Percentiles rank a stretch among this genome's conserved stretches.
These are phyloP conservation scores for Pseudomyrmex gracilis DNA, from an alignment of 1,140 invertebrate species.

Conservation along the genomic window DNA sequence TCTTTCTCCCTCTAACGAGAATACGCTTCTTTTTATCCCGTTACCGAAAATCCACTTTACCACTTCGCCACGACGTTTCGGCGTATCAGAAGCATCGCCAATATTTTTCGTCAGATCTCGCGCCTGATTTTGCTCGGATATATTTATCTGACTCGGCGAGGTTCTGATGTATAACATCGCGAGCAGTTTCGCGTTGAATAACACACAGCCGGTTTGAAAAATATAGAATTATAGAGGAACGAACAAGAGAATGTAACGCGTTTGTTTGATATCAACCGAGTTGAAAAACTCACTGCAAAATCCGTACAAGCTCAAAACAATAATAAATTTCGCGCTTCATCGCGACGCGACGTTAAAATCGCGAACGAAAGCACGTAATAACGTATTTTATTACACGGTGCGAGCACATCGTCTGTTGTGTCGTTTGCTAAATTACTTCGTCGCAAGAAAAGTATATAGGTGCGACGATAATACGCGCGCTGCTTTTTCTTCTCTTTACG, in stretches of 20 bases:
- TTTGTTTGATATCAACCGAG: neutral
- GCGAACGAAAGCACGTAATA: slow-evolving; percentile 7
- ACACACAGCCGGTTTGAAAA: slow-evolving; percentile 17
- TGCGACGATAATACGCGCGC: neutral
- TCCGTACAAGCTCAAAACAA: slow-evolving; percentile 25
- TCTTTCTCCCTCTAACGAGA: neutral
- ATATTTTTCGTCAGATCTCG: slow-evolving; percentile 22
- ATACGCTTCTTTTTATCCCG: neutral
- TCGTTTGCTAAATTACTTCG: slow-evolving; percentile 8
- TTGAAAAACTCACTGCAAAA: slow-evolving; percentile 2
- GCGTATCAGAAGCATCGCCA: neutral
- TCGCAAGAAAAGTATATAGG: neutral
- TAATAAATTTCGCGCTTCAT: slow-evolving; percentile 24
- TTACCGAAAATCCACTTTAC: too few relatives aligned
- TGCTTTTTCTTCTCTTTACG: neutral
- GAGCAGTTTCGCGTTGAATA: slow-evolving; percentile 17
- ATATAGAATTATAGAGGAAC: neutral
- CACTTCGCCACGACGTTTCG: neutral
- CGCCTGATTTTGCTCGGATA: slow-evolving; percentile 18
- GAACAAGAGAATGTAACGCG: neutral
- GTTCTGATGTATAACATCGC: slow-evolving; percentile 24
- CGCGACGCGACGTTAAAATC: slow-evolving; percentile 21
- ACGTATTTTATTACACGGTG: slow-evolving; percentile 11
- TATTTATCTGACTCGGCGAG: slow-evolving; percentile 30
- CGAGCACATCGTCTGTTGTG: neutral